Conservation (phyloP, 2,888 invertebrate species). For the Reticulitermes lucifugus region DNA sequence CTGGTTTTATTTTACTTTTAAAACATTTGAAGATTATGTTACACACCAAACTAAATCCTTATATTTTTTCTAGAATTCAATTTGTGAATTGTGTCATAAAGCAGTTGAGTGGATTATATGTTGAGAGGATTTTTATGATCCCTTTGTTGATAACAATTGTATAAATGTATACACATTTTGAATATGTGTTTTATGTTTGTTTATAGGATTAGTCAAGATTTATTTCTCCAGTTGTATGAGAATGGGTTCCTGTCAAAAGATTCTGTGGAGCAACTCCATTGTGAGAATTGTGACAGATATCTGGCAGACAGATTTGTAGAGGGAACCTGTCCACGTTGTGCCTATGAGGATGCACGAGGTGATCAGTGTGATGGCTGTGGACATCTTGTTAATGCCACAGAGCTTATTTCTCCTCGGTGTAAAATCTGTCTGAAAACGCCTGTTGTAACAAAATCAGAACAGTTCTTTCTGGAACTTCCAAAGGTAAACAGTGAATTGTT, state of each 20-base stretch:
- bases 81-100: too few species aligned
- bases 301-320: conserved; percentile 85
- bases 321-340: conserved; percentile 94
- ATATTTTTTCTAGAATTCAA: too few species aligned
- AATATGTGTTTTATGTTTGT: conserved; percentile 45
- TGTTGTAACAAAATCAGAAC: conserved; percentile 80
- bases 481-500: conserved; percentile 68
- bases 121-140: too few species aligned
- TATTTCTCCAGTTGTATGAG: conserved; percentile 85
- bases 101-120: too few species aligned
- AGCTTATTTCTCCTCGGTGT: conserved; percentile 86
- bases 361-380: conserved; percentile 99
- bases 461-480: conserved; percentile 94
- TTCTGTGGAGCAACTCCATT: conserved; percentile 91
- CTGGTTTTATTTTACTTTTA: too few species aligned
- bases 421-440: conserved; percentile 86
- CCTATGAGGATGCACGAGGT: conserved; percentile 93
- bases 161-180: too few species aligned
- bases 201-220: conserved; percentile 86
- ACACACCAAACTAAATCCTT: too few species aligned
- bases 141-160: too few species aligned
- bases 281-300: conserved; percentile 81
- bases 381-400: conserved; percentile 92
- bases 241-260: conserved; percentile 87
- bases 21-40: too few species aligned